These are phyloP conservation scores for Apeira syringaria DNA, from an alignment of 2,888 invertebrate species.

Conservation along the genomic window DNA sequence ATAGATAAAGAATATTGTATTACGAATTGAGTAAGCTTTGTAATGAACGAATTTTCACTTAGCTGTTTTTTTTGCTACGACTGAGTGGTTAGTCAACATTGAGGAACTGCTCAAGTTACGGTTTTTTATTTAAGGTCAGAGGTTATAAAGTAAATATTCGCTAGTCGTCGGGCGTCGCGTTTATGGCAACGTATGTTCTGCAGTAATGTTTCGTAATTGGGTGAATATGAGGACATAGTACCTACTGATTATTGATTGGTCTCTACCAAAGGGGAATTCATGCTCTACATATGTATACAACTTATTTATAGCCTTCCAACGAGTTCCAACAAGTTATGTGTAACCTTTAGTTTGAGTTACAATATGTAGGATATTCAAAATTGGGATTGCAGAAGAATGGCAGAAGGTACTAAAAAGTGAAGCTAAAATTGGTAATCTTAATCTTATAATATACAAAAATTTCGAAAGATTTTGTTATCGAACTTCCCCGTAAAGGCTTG, in stretches of 20 bases:
- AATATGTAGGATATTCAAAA: too few relatives aligned
- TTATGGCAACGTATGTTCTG: conserved; percentile 4
- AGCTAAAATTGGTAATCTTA: too few relatives aligned
- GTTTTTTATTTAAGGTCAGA: conserved; percentile 23
- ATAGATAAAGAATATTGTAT: too few relatives aligned
- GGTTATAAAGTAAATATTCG: conserved; percentile 13
- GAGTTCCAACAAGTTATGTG: too few relatives aligned
- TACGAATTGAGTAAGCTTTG: conserved; percentile 11
- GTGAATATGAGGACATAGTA: conserved; percentile 20
- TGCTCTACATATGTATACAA: too few relatives aligned
- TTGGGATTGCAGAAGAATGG: too few relatives aligned
- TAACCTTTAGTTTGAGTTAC: too few relatives aligned
- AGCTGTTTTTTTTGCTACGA: conserved; percentile 17
- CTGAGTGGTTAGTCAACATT: conserved; percentile 29
- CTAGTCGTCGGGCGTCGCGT: conserved; percentile 2
- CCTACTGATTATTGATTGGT: conserved; percentile 24
- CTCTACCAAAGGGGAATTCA: conserved; percentile 23
- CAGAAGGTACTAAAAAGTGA: too few relatives aligned
- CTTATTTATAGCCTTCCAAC: too few relatives aligned
- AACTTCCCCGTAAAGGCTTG: too few relatives aligned
- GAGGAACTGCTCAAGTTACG: conserved; percentile 25
- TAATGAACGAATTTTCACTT: conserved; percentile 8
- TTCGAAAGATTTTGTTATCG: too few relatives aligned
- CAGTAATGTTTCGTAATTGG: conserved; percentile 25
- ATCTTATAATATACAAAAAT: too few relatives aligned